Base-by-base conservation (phyloP, 2,888 invertebrate species). In the Caenorhabditis japonica region DNA sequence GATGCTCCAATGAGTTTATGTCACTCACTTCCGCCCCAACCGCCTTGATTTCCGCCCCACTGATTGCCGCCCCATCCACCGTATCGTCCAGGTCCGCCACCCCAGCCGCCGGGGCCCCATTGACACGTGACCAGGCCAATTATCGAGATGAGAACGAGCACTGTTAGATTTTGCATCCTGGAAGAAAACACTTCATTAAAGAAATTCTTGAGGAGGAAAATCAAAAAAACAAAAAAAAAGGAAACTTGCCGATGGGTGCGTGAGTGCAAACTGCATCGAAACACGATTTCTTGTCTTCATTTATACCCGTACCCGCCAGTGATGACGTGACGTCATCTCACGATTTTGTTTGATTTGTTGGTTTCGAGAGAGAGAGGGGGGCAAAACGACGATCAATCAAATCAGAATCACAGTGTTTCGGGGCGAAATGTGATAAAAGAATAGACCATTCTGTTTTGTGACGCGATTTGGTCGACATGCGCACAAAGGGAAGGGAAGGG, bases 101-200 rank as follows among this genome's bases (percentile, higher is more conserved):
- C 51, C 60, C 60, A 60, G n/a, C 60, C 60, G 10, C 60, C 60
- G 5, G 60, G 60, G 1, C 60, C 61, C 61, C 61, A 61, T 38
- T 61, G 61, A 27, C 52, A 52, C 12, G 61, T 52, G 36, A 38
- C 52, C 17, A 52, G 5, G 15, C 61, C 52, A 2, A 61, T 23
- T 17, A 61, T 33, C n/a, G 52, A 17, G 15, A 61, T 21, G 3
- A 61, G 36, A 12, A 61, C 23, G 13, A 43, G 15, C n/a, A 61
- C n/a, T 1, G 61, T 61, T 1, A 61, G 52, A 17, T 52, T 61
- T 44, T 21, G 51, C 60, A 60, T 60, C 34, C 44, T 56, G 52
- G 12, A 52, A 38, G n/a, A n/a, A n/a, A n/a, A n/a, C n/a, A n/a
- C n/a, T n/a, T n/a, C n/a, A n/a, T n/a, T n/a, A n/a, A n/a, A n/a